phyloP scores from a whole-genome alignment of 2,113 vertebrate species.

The Gallinago undulata region DNA sequence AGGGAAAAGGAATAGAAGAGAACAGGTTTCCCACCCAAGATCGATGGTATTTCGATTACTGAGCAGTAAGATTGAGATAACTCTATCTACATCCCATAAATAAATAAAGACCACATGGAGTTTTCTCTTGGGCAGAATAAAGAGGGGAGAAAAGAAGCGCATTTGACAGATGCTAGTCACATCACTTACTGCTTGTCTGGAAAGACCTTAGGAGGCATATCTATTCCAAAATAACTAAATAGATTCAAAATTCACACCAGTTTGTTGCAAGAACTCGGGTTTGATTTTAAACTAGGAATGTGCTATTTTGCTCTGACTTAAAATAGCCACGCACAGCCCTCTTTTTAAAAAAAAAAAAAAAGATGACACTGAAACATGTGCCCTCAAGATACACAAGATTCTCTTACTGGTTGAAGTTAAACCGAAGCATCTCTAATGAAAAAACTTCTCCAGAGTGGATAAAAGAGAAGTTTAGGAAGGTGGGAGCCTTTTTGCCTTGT shows the following conservation, averaged over 20 bases:
- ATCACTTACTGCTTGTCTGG: background rate
- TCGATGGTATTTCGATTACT: background rate
- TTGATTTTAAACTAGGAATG: slow-evolving; percentile 40
- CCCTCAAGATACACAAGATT: background rate
- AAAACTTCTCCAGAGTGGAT: background rate
- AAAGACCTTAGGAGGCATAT: background rate
- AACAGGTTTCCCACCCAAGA: background rate
- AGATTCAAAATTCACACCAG: slow-evolving; percentile 52
- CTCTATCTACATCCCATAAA: background rate
- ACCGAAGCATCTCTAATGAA: background rate
- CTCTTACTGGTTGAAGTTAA: background rate
- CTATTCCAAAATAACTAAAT: slow-evolving; percentile 38
- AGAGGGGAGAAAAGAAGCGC: background rate
- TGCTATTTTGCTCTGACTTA: slow-evolving; percentile 5
- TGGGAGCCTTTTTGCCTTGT: background rate
- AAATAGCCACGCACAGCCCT: background rate
- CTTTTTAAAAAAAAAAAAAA: background rate
- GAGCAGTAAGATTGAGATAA: background rate
- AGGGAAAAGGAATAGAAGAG: background rate
- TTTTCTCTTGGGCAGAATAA: background rate
- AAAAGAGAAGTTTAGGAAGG: background rate
- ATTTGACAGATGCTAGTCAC: slow-evolving; percentile 25
- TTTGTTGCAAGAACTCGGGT: slow-evolving; percentile 19
- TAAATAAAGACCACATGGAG: background rate
- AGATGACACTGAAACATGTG: background rate